These are phyloP conservation scores for Synanthedon andrenaeformis DNA, from an alignment of 2,888 invertebrate genomes.

Conservation along the genomic window DNA sequence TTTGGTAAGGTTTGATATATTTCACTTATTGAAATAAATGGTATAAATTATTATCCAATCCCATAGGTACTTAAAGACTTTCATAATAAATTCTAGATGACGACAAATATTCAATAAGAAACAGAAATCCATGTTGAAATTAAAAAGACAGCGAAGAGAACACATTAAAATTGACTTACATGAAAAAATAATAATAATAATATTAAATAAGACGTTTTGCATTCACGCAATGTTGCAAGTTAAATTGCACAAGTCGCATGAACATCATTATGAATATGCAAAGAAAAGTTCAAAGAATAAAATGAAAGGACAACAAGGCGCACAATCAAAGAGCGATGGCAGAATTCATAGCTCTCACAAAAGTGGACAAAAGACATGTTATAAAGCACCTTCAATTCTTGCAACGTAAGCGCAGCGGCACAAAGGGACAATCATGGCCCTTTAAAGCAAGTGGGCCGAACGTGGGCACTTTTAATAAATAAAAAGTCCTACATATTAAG, in stretches of 20 bases:
- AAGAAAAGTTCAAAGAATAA: neutral
- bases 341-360: neutral
- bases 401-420: constrained; percentile 4
- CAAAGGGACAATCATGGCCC: constrained; percentile 35
- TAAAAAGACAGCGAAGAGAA: too few species aligned
- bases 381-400: constrained; percentile 15
- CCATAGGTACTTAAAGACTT: too few species aligned
- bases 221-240: too few species aligned
- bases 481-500: neutral
- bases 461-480: constrained; percentile 29
- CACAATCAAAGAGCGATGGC: neutral
- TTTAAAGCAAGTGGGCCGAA: constrained; percentile 24
- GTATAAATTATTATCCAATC: too few species aligned
- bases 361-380: constrained; percentile 10
- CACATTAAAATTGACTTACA: constrained; percentile 5
- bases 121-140: too few species aligned
- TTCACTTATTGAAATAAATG: too few species aligned
- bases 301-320: neutral
- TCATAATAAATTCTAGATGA: too few species aligned
- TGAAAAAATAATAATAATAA: constrained; percentile 3
- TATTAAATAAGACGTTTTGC: neutral
- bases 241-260: neutral
- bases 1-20: too few species aligned
- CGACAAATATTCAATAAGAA: too few species aligned
- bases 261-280: neutral